Evolutionary conservation across 2,113 vertebrate species (phyloP).

Genomic region (Brachyhypopomus occidentalis): DNA sequence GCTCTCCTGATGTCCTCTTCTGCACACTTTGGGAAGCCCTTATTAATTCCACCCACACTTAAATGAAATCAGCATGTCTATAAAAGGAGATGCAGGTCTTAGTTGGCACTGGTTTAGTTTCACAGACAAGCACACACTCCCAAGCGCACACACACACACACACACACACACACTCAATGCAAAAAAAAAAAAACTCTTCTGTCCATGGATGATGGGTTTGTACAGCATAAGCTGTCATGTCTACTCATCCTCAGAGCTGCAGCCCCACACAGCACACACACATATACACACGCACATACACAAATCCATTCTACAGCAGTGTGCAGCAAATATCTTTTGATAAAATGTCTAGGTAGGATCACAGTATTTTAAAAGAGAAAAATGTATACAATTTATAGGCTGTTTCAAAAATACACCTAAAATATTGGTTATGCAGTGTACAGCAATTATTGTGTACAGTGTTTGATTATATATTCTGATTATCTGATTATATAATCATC

Average conservation of each 20-base stretch:
- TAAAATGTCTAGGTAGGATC: conserved; percentile 28
- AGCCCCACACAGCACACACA: conserved; percentile 13
- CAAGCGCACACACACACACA: conserved; percentile 30
- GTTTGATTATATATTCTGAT: no score
- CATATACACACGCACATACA: conserved; percentile 28
- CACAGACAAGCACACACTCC: conserved; percentile 11
- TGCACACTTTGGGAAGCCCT: conserved; percentile 24
- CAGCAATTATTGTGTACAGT: not conserved
- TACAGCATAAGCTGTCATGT: conserved; percentile 69
- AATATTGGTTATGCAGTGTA: not conserved
- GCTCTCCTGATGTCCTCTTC: conserved; percentile 22
- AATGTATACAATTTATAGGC: not conserved
- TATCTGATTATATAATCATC: no score
- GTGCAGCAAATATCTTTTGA: conserved; percentile 1
- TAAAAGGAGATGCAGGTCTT: conserved; percentile 38
- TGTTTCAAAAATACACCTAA: not conserved
- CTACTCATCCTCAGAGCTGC: conserved; percentile 61
- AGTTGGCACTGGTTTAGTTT: conserved; percentile 24
- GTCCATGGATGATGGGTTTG: conserved; percentile 66
- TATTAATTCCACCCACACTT: conserved; percentile 50
- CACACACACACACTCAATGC: conserved; percentile 20
- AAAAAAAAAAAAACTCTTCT: conserved; percentile 56
- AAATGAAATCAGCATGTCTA: conserved; percentile 46
- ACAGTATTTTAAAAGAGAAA: conserved; percentile 14
- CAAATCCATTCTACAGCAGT: conserved; percentile 13